Percentiles rank a stretch among this genome's conserved stretches.
Evolutionary conservation across 1,140 invertebrate genomes (phyloP).

Genomic region (Neodiprion lecontei): DNA sequence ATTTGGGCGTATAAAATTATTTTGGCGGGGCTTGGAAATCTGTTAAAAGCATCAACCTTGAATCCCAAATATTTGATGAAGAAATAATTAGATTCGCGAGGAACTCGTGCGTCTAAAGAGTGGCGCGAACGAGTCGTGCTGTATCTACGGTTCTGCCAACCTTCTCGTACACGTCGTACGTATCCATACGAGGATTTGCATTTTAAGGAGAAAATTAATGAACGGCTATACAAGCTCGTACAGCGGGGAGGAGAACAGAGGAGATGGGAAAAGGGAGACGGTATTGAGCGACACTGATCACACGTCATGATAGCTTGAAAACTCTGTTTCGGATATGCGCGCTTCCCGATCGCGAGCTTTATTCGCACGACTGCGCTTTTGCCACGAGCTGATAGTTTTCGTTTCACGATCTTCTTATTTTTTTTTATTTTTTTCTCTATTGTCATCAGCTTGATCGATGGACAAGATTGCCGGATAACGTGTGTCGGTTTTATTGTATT

Average conservation of each 20-base stretch:
- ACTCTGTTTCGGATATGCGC: neutral
- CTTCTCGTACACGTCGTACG: no score
- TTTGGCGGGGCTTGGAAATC: no score
- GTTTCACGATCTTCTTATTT: neutral
- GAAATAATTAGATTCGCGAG: no score
- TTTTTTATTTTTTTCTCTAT: neutral
- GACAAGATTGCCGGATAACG: no score
- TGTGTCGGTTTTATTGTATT: no score
- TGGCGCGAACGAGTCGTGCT: no score
- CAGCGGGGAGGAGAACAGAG: neutral
- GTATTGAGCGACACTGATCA: neutral
- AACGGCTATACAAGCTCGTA: neutral
- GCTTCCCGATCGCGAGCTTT: neutral
- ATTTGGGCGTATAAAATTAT: no score
- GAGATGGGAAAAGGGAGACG: neutral
- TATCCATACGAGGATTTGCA: neutral
- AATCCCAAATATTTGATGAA: no score
- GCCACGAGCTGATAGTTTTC: neutral
- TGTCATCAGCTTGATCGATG: neutral
- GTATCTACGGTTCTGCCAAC: no score
- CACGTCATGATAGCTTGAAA: neutral
- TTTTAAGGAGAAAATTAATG: conserved; percentile 6
- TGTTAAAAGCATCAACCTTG: no score
- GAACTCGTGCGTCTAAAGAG: no score
- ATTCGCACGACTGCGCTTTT: neutral